phyloP scores from a whole-genome alignment of 2,888 invertebrate species.

The Pelosia muscerda region DNA sequence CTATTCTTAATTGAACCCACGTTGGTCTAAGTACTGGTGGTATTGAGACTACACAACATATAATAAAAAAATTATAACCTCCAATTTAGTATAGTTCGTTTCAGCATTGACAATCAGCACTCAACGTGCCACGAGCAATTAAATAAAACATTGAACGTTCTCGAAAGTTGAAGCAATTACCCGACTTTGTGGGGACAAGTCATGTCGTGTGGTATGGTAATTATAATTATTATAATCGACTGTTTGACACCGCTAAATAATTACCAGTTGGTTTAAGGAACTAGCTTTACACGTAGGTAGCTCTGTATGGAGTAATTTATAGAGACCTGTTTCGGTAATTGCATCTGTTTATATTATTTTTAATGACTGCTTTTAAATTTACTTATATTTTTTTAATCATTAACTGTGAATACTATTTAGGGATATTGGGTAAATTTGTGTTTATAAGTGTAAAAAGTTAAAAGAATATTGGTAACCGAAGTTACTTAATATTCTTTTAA shows the following conservation, averaged over 20 bases:
- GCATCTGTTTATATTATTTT: constrained; percentile 2
- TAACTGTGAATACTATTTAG: not conserved
- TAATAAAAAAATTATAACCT: constrained; percentile 10
- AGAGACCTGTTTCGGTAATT: constrained; percentile 24
- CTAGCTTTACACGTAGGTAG: constrained; percentile 25
- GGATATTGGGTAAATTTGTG: not conserved
- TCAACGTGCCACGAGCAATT: constrained; percentile 17
- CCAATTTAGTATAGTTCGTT: not conserved
- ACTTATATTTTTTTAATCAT: constrained; percentile 1
- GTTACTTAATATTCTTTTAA: too few relatives aligned
- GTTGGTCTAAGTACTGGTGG: not conserved
- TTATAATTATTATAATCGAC: constrained; percentile 52
- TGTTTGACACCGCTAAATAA: constrained; percentile 48
- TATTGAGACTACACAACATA: not conserved
- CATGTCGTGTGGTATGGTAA: constrained; percentile 40
- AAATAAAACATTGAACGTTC: constrained; percentile 40
- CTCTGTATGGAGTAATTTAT: constrained; percentile 39
- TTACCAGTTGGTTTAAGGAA: constrained; percentile 40
- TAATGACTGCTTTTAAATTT: not conserved
- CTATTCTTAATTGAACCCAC: not conserved
- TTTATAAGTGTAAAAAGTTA: too few relatives aligned
- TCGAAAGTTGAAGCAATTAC: constrained; percentile 49
- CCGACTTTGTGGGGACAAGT: constrained; percentile 39
- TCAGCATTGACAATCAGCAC: constrained; percentile 15
- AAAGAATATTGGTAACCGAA: too few relatives aligned